Evolutionary conservation across 2,797 vertebrate species (phyloP).

Genomic region (Crocidura indochinensis): DNA sequence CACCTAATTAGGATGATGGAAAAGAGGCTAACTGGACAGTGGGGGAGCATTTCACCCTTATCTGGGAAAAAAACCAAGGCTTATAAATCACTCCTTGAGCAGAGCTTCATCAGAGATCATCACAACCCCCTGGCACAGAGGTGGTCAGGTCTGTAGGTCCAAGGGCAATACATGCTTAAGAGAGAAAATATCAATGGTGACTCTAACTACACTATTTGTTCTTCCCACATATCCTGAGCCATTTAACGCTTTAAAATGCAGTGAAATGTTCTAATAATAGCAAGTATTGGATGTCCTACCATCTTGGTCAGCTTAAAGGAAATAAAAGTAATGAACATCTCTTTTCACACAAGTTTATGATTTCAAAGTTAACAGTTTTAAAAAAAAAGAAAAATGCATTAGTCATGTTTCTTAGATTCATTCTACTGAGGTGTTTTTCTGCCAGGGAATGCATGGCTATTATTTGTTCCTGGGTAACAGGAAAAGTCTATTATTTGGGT

Average conservation of each 20-base stretch:
- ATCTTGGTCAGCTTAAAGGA: conserved; percentile 7
- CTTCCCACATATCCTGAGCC: neutral
- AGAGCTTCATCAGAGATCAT: neutral
- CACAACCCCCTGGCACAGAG: neutral
- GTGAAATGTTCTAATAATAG: neutral
- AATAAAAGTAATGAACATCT: conserved; percentile 63
- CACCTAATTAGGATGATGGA: neutral
- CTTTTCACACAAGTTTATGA: conserved; percentile 42
- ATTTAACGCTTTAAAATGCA: conserved; percentile 23
- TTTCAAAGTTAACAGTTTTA: conserved; percentile 50
- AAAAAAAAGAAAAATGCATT: conserved; percentile 31
- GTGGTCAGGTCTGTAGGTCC: neutral
- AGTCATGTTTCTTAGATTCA: conserved; percentile 45
- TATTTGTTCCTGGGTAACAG: neutral
- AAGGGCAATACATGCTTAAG: neutral
- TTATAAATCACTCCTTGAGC: neutral
- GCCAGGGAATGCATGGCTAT: conserved; percentile 11
- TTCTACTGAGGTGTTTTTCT: conserved; percentile 21
- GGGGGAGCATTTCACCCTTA: neutral
- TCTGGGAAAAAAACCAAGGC: neutral
- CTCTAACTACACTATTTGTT: neutral
- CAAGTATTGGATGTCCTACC: conserved; percentile 16
- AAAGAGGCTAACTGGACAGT: conserved; percentile 9
- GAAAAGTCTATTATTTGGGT: conserved; percentile 5
- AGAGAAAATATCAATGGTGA: neutral